These are phyloP conservation scores for Lemur catta DNA, from an alignment of 2,797 vertebrate species.

Conservation along the genomic window DNA sequence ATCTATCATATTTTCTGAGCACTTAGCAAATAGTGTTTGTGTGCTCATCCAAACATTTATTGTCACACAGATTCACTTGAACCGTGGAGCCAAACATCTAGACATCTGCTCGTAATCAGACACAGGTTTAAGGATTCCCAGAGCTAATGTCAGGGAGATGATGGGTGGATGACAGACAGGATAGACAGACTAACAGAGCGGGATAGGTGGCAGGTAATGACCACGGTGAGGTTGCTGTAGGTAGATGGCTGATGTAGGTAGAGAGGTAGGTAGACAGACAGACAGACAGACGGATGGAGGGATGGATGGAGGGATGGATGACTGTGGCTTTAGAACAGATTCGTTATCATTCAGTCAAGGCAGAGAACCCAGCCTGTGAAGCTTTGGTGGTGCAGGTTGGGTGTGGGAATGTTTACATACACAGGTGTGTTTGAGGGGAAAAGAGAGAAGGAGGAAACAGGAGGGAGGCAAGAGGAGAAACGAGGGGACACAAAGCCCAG, in stretches of 20 bases:
- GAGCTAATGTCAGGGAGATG: no score
- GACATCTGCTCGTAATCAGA: no score
- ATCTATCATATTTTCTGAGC: neutral
- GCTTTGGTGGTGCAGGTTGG: neutral
- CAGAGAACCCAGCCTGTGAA: neutral
- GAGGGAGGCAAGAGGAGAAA: neutral
- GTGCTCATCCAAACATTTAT: neutral
- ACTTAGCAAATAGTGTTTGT: neutral
- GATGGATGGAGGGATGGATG: neutral
- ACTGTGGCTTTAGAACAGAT: neutral
- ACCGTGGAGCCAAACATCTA: fast-evolving
- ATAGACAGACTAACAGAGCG: neutral
- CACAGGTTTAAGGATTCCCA: neutral
- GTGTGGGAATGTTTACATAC: neutral
- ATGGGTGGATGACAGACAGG: neutral
- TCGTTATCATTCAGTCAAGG: neutral
- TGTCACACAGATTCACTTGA: no score
- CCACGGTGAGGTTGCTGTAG: neutral
- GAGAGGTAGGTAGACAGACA: neutral
- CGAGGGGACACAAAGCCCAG: neutral
- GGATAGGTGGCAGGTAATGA: neutral
- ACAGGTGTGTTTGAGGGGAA: neutral
- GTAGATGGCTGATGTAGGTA: neutral
- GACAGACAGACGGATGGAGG: neutral
- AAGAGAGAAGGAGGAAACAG: neutral